Conservation (phyloP, 2,113 vertebrate genomes). For the Tricholaema leucomelas region DNA sequence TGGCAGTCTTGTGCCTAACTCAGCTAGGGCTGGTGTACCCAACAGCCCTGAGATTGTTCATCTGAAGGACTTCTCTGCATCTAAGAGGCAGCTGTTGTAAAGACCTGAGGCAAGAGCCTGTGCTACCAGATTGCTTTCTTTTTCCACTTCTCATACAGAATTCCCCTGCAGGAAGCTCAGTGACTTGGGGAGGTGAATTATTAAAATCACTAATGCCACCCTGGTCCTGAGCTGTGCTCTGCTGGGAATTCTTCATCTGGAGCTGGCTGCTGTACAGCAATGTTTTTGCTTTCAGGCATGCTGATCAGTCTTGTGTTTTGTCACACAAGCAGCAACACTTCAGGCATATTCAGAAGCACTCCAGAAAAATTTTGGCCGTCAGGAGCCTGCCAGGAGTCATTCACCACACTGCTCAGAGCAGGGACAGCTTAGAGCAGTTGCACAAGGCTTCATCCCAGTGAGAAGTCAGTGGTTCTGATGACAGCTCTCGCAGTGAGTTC, state of each 20-base stretch:
- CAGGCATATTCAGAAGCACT: not conserved
- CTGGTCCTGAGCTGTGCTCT: not conserved
- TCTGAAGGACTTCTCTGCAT: not conserved
- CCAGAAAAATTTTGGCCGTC: not conserved
- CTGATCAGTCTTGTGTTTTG: accelerated
- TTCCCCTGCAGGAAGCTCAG: not conserved
- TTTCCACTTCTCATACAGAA: not conserved
- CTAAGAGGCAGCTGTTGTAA: not conserved
- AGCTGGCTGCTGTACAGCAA: not conserved
- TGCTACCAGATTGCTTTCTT: not conserved
- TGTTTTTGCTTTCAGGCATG: not conserved
- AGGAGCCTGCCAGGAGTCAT: not conserved
- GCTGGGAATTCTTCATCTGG: not conserved
- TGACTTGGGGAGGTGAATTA: not conserved
- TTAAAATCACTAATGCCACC: not conserved
- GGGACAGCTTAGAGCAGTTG: not conserved
- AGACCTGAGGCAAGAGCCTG: not conserved
- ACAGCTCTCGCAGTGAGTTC: accelerated
- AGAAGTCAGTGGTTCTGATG: accelerated
- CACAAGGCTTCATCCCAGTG: not conserved
- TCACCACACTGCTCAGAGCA: not conserved
- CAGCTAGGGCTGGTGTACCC: not conserved
- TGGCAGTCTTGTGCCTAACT: not conserved
- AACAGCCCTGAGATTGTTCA: accelerated
- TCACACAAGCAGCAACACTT: not conserved